Percentiles rank a stretch among this genome's conserved stretches.
These are phyloP conservation scores for Hippocampus abdominalis DNA, from an alignment of 2,113 vertebrate species.

Conservation along the genomic window DNA sequence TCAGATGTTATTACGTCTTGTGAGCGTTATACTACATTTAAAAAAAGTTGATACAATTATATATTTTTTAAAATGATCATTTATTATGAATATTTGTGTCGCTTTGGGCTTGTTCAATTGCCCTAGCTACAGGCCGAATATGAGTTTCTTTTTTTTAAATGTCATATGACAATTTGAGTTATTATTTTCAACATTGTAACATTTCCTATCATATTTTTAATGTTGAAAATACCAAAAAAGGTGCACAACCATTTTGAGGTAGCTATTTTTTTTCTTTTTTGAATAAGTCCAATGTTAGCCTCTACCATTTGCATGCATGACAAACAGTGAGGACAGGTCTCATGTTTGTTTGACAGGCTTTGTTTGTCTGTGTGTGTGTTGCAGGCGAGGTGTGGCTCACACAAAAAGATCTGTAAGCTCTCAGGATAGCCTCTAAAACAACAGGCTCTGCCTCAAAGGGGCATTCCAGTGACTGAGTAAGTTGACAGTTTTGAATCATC, in stretches of 20 bases:
- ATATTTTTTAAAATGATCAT: too few species aligned
- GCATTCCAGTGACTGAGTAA: conserved; percentile 52
- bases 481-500: conserved; percentile 13
- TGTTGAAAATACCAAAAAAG: not conserved
- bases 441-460: conserved; percentile 14
- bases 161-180: not conserved
- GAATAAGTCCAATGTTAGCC: not conserved
- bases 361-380: conserved; percentile 20
- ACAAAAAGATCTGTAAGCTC: conserved; percentile 25
- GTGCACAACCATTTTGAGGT: not conserved
- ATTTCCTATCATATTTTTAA: not conserved
- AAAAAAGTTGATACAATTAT: too few species aligned
- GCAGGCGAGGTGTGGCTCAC: conserved; percentile 52
- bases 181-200: not conserved
- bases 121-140: not conserved
- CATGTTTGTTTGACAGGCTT: conserved; percentile 17
- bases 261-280: not conserved
- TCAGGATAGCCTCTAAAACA: conserved; percentile 18
- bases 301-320: conserved; percentile 27
- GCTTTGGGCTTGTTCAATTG: not conserved
- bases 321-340: conserved; percentile 13
- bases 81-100: not conserved
- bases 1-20: not conserved
- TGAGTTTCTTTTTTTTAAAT: not conserved
- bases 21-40: not conserved